A percentile compares a stretch with the other conserved stretches of the same genome.
Conservation (phyloP, 2,888 invertebrate genomes). For the Stomorhina lunata region DNA sequence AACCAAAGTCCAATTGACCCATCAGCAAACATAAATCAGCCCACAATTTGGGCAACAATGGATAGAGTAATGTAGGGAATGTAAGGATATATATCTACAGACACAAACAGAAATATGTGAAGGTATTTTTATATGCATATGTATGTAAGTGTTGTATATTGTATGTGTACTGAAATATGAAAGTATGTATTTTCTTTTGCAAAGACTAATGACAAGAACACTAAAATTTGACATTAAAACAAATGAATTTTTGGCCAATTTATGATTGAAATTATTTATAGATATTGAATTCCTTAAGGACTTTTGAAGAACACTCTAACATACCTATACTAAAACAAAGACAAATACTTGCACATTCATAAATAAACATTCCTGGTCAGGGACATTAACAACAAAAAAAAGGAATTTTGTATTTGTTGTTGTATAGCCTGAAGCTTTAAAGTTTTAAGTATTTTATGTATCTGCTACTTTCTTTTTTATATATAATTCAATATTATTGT, state of each 20-base stretch:
- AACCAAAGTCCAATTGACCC: background rate
- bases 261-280: constrained; percentile 57
- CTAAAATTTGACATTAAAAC: constrained; percentile 66
- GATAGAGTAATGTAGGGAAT: background rate
- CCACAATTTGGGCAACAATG: background rate
- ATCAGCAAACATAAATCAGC: constrained; percentile 13
- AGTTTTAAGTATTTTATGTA: background rate
- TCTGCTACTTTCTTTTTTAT: background rate
- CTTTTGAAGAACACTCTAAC: background rate
- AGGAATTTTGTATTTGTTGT: background rate
- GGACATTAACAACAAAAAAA: constrained; percentile 10
- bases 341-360: background rate
- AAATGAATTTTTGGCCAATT: constrained; percentile 68
- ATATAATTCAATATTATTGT: too few species aligned
- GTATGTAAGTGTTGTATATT: too few species aligned
- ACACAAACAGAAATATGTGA: background rate
- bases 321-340: background rate
- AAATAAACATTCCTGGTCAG: background rate
- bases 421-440: constrained; percentile 15
- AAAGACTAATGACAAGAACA: constrained; percentile 62
- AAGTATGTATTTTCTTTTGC: constrained; percentile 18
- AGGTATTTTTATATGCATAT: too few species aligned
- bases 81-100: background rate
- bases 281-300: constrained; percentile 56
- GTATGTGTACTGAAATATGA: background rate